Evolutionary conservation across 2,113 vertebrate genomes (phyloP), one percentile per base, ranked within the genome.

Genomic region (Arvicanthis niloticus): DNA sequence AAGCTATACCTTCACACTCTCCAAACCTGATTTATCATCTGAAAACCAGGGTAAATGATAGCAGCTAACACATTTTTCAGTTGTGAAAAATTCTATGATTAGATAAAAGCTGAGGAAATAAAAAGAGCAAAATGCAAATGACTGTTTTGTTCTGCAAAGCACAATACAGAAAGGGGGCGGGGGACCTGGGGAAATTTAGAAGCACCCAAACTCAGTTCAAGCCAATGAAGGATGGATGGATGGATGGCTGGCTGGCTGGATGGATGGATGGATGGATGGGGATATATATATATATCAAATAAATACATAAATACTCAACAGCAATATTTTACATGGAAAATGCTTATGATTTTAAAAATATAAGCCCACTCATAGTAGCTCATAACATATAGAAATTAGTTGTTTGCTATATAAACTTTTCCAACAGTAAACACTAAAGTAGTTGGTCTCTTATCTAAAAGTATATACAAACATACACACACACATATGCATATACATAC

Each of bases 31-130:
- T 86, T 94, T 21, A 45, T 91, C 68, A 87, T 22, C 65, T 87
- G 58, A 19, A 37, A 95, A 88, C 88, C 67, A 56, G 24, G 7
- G 17, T 45, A 84, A 89, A 70, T 45, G 15, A 80, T 42, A 94
- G 53, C 8, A 94, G 53, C 8, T 13, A 87, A 75, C 8, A 65
- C 22, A 89, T 5, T 8, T 76, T 92, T 67, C 62, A 93, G 34
- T 37, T 91, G 80, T 88, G 65, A 94, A 95, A 96, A 96, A 89
- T 72, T 80, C 48, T 86, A 70, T 58, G 37, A 76, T 51, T 73
- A 4, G 53, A 26, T 29, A 88, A 94, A 89, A 53, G 15, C 3
- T 7, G 10, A 89, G 12, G 19, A 9, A 93, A 89, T 58, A 68
- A 97, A 88, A 48, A 88, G 19, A 95, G 5, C 60, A 94, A 94